Evolutionary conservation across 2,888 invertebrate genomes (phyloP), one percentile per base, ranked within the genome.

Genomic region (Stratiomys singularior): DNA sequence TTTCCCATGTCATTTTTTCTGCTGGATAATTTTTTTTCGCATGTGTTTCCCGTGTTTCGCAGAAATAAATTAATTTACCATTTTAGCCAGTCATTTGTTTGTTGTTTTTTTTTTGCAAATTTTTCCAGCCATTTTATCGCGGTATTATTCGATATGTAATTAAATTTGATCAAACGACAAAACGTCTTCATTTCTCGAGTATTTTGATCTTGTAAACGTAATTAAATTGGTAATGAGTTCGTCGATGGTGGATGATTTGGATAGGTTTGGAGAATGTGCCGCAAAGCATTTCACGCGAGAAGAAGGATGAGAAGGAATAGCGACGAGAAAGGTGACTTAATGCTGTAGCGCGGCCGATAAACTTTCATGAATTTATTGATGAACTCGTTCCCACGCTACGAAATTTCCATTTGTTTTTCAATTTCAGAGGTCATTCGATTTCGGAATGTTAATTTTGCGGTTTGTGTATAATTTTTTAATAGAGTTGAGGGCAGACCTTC

Each of bases 351-450:
- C n/a, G 64, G n/a, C 15, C 27, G 15, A 30, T 30, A 27, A 64
- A 64, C 64, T 30, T 64, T 64, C 28, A 15, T 28, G 64, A 4
- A 15, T 60, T 18, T 15, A 25, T 23, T 25, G 60, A 25, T 60
- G 60, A 15, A 64, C 64, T 64, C 64, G 64, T 64, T 64, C 64
- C 64, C 64, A 64, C 64, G 64, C 28, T 64, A 64, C 30, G 11
- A 30, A 64, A 64, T 64, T 64, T 64, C 25, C 64, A 64, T 64
- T 64, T 60, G 60, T 60, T 60, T 60, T 60, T 60, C 23, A 64
- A n/a, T 64, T 64, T 27, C 64, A 64, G 64, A 64, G 64, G 64
- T 64, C 64, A 64, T 27, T 5, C 28, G 64, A 25, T 64, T 64
- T 11, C n/a, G 28, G 28, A 64, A n/a, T 64, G 64, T 3, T 30